Percentiles rank a stretch among this genome's conserved stretches.
Conservation (phyloP, 2,113 vertebrate species). For the Semnornis frantzii region DNA sequence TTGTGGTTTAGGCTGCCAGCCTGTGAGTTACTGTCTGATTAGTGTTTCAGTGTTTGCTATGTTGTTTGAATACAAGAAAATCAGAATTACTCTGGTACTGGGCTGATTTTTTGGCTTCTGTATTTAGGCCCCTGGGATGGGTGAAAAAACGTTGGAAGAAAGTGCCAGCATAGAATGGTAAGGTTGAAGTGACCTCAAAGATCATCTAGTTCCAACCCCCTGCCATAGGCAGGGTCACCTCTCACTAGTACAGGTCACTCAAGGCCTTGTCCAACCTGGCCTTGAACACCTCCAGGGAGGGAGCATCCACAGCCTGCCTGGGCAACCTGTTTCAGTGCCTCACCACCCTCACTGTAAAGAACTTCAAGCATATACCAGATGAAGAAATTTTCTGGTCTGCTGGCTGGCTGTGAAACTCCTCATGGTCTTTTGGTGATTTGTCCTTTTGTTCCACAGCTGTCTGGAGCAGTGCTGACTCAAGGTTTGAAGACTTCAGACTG, state of each 20-base stretch:
- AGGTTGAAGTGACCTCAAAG: too few species aligned
- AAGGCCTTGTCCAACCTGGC: too few species aligned
- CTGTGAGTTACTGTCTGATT: background rate
- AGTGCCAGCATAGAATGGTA: background rate
- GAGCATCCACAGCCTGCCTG: too few species aligned
- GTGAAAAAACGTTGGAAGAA: background rate
- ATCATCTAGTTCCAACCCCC: too few species aligned
- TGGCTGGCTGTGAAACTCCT: background rate
- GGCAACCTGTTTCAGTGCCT: too few species aligned
- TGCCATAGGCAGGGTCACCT: too few species aligned
- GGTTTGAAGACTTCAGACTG: background rate
- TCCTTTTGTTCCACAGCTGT: background rate
- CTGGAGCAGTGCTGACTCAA: background rate
- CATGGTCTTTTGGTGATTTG: background rate
- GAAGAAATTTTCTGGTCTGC: background rate
- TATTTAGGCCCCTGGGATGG: background rate
- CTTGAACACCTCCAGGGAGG: too few species aligned
- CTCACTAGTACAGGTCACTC: too few species aligned
- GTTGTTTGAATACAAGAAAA: background rate
- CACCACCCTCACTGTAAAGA: too few species aligned
- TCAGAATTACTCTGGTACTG: background rate
- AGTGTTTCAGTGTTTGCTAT: background rate
- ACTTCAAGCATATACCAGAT: background rate
- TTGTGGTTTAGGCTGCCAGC: background rate
- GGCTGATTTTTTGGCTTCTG: background rate